These are phyloP conservation scores for Lasioglossum vierecki DNA, from an alignment of 2,888 invertebrate genomes.

Conservation along the genomic window DNA sequence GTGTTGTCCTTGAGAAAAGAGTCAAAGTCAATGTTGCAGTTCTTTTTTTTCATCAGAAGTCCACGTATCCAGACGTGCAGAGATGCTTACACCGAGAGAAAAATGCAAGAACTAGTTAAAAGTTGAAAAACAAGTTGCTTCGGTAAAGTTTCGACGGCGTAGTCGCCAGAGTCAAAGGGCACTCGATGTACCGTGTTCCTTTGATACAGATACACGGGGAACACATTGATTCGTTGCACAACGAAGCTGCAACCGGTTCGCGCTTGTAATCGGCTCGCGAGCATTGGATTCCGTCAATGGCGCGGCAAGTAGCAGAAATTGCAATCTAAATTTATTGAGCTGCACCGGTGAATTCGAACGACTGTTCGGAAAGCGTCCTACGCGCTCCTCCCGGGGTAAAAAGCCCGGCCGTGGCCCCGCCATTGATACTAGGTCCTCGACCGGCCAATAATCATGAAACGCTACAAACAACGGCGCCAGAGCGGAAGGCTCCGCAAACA, in stretches of 20 bases:
- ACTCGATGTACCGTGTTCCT: background rate
- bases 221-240: background rate
- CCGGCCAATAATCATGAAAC: constrained; percentile 21
- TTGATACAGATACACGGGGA: background rate
- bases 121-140: background rate
- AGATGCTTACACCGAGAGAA: background rate
- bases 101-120: background rate
- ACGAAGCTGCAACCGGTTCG: background rate
- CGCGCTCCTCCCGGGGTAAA: background rate
- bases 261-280: background rate
- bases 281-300: background rate
- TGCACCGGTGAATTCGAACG: background rate
- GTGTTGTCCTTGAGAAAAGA: no score
- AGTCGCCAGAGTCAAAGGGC: background rate
- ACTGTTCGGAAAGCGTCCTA: background rate
- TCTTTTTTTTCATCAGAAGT: no score
- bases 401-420: background rate
- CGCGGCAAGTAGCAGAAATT: background rate
- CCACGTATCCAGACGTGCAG: no score
- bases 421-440: background rate
- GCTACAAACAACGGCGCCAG: constrained; percentile 18
- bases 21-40: no score
- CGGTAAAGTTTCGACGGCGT: background rate
- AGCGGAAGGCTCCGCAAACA: background rate
- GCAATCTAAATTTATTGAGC: constrained; percentile 3